Conservation (phyloP, 2,888 invertebrate genomes). For the Zootermopsis nevadensis region DNA sequence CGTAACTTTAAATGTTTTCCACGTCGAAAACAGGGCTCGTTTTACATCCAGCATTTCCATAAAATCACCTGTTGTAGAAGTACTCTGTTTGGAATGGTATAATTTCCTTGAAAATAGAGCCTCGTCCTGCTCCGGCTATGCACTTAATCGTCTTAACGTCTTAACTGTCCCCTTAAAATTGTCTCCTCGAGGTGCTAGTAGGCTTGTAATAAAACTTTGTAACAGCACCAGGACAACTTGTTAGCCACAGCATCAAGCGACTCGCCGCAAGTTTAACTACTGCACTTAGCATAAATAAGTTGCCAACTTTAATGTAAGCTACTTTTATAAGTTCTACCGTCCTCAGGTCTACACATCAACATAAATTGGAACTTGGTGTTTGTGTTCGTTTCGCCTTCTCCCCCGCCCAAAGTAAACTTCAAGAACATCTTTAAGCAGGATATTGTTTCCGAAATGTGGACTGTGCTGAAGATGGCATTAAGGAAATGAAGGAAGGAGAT, state of each 20-base stretch:
- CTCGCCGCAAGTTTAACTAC: neutral
- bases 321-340: conserved; percentile 9
- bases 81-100: neutral
- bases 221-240: neutral
- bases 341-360: neutral
- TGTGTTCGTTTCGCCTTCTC: neutral
- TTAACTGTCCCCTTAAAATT: neutral
- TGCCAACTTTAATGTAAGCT: conserved; percentile 7
- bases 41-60: too few relatives aligned
- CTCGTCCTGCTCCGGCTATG: too few relatives aligned
- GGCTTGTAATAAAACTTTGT: conserved; percentile 24
- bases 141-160: neutral
- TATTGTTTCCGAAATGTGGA: conserved; percentile 8
- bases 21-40: too few relatives aligned
- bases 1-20: too few relatives aligned
- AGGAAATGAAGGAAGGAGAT: conserved; percentile 9
- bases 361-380: conserved; percentile 24
- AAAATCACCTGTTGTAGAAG: too few relatives aligned
- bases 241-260: too few relatives aligned
- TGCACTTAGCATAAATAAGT: conserved; percentile 9
- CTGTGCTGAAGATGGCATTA: conserved; percentile 14
- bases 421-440: neutral
- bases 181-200: neutral
- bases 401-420: conserved; percentile 15
- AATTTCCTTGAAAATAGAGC: neutral